These are phyloP conservation scores for Porites evermanni DNA, from an alignment of 92 coral and sea anemone species.

Conservation along the genomic window DNA sequence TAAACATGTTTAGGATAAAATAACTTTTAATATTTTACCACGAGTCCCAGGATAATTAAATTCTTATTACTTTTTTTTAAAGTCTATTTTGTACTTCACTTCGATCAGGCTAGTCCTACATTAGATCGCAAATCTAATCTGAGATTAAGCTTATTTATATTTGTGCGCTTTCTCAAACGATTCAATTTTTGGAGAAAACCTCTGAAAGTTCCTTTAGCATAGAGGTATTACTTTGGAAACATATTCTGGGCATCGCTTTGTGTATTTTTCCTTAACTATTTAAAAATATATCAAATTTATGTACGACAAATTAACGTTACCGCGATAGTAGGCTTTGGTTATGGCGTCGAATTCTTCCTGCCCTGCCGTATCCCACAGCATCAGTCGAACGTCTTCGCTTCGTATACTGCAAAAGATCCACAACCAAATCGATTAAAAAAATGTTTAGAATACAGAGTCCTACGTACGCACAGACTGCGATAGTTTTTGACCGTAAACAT, in stretches of 20 bases:
- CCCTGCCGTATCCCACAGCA: constrained; percentile 99
- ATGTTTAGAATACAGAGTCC: background rate
- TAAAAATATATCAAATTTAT: background rate
- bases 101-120: too few relatives aligned
- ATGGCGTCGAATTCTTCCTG: constrained; percentile 99
- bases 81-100: too few relatives aligned
- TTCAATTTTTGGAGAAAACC: background rate
- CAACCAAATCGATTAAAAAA: constrained; percentile 8
- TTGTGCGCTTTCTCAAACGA: constrained; percentile 15
- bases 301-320: constrained; percentile 35
- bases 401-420: constrained; percentile 65
- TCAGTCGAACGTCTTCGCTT: constrained; percentile 91
- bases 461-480: background rate
- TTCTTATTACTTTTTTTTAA: background rate
- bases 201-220: background rate
- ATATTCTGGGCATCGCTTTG: background rate
- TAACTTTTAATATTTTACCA: too few relatives aligned
- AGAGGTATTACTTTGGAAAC: background rate
- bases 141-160: background rate
- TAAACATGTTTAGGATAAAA: background rate
- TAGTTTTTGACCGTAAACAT: constrained; percentile 9
- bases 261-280: background rate
- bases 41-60: background rate
- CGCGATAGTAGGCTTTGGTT: constrained; percentile 97
- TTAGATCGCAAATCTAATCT: background rate